These are phyloP conservation scores for Laticauda colubrina DNA, from an alignment of 2,113 vertebrate species.

Conservation along the genomic window DNA sequence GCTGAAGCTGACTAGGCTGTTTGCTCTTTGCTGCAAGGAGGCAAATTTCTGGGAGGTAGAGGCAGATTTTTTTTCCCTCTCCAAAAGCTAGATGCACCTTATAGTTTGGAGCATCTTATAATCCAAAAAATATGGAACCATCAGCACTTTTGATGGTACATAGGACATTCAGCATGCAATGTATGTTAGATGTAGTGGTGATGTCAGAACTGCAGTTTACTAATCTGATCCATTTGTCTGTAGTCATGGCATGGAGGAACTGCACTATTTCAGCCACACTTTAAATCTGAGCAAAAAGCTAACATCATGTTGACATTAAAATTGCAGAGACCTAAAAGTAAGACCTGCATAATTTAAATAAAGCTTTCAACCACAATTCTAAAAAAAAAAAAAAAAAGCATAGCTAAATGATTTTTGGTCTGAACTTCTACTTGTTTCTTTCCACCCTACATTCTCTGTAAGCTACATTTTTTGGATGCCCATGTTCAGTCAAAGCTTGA, in stretches of 20 bases:
- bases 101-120: too few species aligned
- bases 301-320: background rate
- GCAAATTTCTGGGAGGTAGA: too few species aligned
- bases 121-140: background rate
- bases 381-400: background rate
- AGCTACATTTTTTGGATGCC: background rate
- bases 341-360: background rate
- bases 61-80: too few species aligned
- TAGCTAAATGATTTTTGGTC: background rate
- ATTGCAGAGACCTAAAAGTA: background rate
- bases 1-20: too few species aligned
- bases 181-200: constrained; percentile 25
- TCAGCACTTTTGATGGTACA: background rate
- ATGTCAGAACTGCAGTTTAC: constrained; percentile 6
- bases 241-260: background rate
- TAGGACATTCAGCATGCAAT: background rate
- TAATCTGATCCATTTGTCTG: constrained; percentile 7
- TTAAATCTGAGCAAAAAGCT: background rate
- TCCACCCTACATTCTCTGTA: background rate
- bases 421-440: background rate
- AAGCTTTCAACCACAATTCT: background rate
- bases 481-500: background rate
- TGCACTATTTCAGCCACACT: background rate
- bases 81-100: too few species aligned
- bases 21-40: too few species aligned